A percentile compares a stretch with the other conserved stretches of the same genome.
These are phyloP conservation scores for Sander vitreus DNA, from an alignment of 2,113 vertebrate species.

Conservation along the genomic window DNA sequence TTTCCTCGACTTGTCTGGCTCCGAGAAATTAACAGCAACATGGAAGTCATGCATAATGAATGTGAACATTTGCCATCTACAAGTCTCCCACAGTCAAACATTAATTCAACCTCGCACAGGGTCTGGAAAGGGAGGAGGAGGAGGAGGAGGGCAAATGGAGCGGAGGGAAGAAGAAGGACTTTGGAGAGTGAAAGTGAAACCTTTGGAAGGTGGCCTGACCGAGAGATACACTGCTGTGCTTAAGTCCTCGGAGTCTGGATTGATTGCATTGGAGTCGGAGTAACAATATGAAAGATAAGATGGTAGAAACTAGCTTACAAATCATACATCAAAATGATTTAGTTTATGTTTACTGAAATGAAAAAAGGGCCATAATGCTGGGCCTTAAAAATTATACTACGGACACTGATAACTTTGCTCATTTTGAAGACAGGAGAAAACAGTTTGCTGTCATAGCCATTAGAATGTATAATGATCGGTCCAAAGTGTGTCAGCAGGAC, in stretches of 20 bases:
- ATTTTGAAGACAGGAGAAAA: conserved; percentile 24
- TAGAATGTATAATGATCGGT: conserved; percentile 17
- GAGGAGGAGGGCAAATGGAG: conserved; percentile 67
- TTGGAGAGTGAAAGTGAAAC: conserved; percentile 65
- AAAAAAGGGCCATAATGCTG: conserved; percentile 18
- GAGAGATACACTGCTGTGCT: conserved; percentile 5
- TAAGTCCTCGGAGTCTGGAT: conserved; percentile 10
- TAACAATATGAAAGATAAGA: conserved; percentile 25
- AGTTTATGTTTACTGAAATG: conserved; percentile 23
- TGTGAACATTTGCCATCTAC: conserved; percentile 83
- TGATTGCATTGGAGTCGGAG: conserved; percentile 2
- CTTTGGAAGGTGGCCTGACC: conserved; percentile 53
- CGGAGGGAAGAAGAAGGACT: conserved; percentile 50
- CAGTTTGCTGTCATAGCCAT: conserved; percentile 28
- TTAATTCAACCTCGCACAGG: conserved; percentile 78
- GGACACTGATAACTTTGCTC: conserved; percentile 15
- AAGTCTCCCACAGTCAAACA: conserved; percentile 79
- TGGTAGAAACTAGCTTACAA: background rate
- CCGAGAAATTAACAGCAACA: conserved; percentile 84
- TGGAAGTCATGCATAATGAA: conserved; percentile 85
- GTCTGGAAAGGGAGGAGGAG: conserved; percentile 64
- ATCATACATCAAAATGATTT: conserved; percentile 24
- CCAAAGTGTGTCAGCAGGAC: conserved; percentile 27
- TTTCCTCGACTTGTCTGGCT: conserved; percentile 82
- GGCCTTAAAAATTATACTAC: conserved; percentile 4